phyloP scores from a whole-genome alignment of 2,888 invertebrate genomes.

The Epiblema foenella region DNA sequence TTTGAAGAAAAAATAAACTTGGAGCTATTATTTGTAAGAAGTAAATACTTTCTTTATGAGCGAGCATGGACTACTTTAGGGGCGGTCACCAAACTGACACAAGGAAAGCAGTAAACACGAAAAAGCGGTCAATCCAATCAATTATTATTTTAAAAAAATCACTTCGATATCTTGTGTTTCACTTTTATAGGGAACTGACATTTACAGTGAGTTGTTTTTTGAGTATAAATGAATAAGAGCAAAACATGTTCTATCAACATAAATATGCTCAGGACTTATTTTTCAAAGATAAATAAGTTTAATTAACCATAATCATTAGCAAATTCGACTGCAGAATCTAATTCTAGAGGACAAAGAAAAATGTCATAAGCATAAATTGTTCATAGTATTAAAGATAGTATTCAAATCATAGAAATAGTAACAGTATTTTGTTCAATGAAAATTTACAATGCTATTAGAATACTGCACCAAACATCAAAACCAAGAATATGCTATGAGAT shows the following conservation, averaged over 20 bases:
- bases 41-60: constrained; percentile 80
- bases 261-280: constrained; percentile 41
- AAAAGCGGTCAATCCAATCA: constrained; percentile 86
- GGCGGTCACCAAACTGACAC: constrained; percentile 85
- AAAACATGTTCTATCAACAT: constrained; percentile 64
- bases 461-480: constrained; percentile 84
- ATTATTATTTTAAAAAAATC: constrained; percentile 74
- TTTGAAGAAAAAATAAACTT: constrained; percentile 80
- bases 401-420: constrained; percentile 62
- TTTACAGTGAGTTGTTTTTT: constrained; percentile 83
- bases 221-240: constrained; percentile 74
- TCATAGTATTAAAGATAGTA: constrained; percentile 61
- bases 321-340: constrained; percentile 8
- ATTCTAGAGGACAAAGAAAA: constrained; percentile 48
- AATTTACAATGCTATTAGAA: constrained; percentile 84
- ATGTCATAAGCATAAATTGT: constrained; percentile 62
- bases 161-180: constrained; percentile 71
- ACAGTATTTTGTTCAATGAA: constrained; percentile 71
- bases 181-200: constrained; percentile 64
- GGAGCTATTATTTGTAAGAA: constrained; percentile 81
- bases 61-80: constrained; percentile 85
- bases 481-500: constrained; percentile 78
- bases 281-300: constrained; percentile 29
- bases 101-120: constrained; percentile 87
- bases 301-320: constrained; percentile 21